Base-by-base conservation (phyloP, 2,888 invertebrate genomes). In the Chymomyza amoena region DNA sequence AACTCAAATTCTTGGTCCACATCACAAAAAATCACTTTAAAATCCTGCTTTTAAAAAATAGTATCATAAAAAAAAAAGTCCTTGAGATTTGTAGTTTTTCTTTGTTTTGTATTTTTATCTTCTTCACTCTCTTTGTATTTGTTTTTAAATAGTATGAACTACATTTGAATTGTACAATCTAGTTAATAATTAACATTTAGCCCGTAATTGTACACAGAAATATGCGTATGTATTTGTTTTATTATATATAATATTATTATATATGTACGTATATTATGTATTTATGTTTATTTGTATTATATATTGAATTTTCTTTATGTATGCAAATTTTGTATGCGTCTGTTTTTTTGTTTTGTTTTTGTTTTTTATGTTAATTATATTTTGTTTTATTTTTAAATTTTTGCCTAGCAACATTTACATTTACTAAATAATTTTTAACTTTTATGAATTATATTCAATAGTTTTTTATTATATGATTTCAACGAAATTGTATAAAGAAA, bases 141-240 rank as follows among this genome's bases (percentile, higher is more conserved):
- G 45, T 52, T 66, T 76, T 84, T 83, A 83, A 83, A 83, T 83
- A 83, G 87, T 83, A 83, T 81, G 81, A 83, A 78, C 87, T 84
- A 84, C 84, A 80, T 87, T 84, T 87, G 80, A 80, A 84, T 84
- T 84, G 73, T 87, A 84, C 83, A 84, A 80, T 87, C 81, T 86
- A 86, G 69, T 83, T 83, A 87, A 77, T 85, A 83, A 76, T 85
- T 85, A 85, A 85, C 84, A 86, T 87, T 87, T 87, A 87, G 84
- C 86, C 84, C 86, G 75, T 76, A 80, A 68, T 72, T 70, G 80
- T 84, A 77, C 87, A 86, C 77, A 87, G n/a, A n/a, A 70, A 76
- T 71, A 75, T 84, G 86, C 84, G 72, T 81, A 68, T 72, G 10
- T 20, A 56, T 57, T 64, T 36, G 36, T 51, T 54, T 56, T 68